Evolutionary conservation across 2,888 invertebrate species (phyloP).

Genomic region (Drosophila limbata): DNA sequence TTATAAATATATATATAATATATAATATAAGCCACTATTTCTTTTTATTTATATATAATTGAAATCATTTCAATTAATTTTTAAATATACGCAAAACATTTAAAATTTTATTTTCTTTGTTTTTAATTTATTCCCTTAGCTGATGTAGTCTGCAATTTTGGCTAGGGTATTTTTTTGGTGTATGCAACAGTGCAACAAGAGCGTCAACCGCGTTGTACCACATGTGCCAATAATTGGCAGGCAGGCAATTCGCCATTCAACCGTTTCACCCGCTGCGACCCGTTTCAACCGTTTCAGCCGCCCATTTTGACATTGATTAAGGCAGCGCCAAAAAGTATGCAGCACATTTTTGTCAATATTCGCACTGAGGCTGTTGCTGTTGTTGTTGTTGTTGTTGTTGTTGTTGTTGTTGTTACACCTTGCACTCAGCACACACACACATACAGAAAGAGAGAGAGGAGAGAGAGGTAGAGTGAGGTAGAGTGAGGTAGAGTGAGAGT

Average conservation of each 20-base stretch:
- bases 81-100: no score
- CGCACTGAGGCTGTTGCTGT: conserved; percentile 2
- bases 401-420: conserved; percentile 30
- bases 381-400: conserved; percentile 13
- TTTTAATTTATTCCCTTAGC: background rate
- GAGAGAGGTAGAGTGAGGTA: background rate
- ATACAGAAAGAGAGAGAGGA: conserved; percentile 1
- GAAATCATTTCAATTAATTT: no score
- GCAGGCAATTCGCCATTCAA: conserved; percentile 30
- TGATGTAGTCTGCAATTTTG: background rate
- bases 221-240: conserved; percentile 51
- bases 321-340: conserved; percentile 64
- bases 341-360: conserved; percentile 43
- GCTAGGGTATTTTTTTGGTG: conserved; percentile 8
- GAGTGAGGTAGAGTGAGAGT: background rate
- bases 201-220: conserved; percentile 3
- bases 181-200: conserved; percentile 11
- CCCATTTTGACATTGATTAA: conserved; percentile 66
- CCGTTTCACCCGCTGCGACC: conserved; percentile 17
- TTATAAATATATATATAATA: no score
- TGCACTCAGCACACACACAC: conserved; percentile 24
- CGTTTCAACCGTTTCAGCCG: conserved; percentile 25
- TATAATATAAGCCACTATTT: no score
- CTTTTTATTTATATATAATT: no score
- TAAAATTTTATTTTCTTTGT: no score